phyloP scores from a whole-genome alignment of 2,113 vertebrate genomes.

The Prunella himalayana region DNA sequence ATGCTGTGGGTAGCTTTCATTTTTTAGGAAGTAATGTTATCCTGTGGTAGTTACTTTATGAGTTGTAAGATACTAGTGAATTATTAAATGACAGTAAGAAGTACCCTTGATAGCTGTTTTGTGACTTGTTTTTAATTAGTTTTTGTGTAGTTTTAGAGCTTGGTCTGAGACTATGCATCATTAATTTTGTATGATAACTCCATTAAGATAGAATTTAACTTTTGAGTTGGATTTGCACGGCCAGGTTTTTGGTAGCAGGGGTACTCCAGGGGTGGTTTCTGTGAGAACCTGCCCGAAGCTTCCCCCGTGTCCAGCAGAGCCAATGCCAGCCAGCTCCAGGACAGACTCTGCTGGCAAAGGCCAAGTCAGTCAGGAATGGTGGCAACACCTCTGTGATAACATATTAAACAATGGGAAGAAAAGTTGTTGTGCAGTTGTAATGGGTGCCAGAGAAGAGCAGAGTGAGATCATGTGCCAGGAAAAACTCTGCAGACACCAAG shows the following conservation, averaged over 20 bases:
- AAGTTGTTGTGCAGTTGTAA: not conserved
- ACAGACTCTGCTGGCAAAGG: rapidly evolving
- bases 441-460: rapidly evolving
- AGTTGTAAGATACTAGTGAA: not conserved
- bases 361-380: not conserved
- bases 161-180: not conserved
- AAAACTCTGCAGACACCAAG: rapidly evolving
- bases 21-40: not conserved
- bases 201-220: not conserved
- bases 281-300: not conserved
- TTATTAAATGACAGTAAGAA: not conserved
- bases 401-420: not conserved
- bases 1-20: not conserved
- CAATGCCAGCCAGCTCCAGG: rapidly evolving
- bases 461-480: not conserved
- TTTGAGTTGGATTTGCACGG: not conserved
- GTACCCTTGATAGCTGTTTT: not conserved
- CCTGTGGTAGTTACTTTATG: not conserved
- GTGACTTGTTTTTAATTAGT: not conserved
- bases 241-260: not conserved
- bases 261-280: not conserved
- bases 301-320: not conserved
- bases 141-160: not conserved
- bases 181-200: not conserved
- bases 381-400: not conserved